A percentile compares a stretch with the other conserved stretches of the same genome.
phyloP scores from a whole-genome alignment of 2,888 invertebrate species.

The Pandemis corylana region DNA sequence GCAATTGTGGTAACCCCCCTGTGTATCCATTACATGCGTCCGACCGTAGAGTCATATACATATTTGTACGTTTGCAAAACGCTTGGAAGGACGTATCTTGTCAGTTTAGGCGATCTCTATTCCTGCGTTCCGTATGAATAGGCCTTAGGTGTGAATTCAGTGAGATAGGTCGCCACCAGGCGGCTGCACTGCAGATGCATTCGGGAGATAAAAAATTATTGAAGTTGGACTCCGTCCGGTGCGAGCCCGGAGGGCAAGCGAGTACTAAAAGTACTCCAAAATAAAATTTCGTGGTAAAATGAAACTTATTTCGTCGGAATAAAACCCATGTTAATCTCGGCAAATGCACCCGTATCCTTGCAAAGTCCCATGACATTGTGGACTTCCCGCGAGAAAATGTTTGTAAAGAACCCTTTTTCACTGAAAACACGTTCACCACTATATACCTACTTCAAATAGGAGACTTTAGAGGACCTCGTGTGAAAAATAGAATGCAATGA shows the following conservation, averaged over 20 bases:
- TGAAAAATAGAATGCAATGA: not conserved
- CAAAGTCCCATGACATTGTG: constrained; percentile 28
- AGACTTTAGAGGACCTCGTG: not conserved
- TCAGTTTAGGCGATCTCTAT: not conserved
- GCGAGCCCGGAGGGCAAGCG: constrained; percentile 35
- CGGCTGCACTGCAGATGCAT: constrained; percentile 62
- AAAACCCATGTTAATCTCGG: not conserved
- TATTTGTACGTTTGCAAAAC: not conserved
- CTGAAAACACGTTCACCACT: constrained; percentile 26
- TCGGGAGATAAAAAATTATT: constrained; percentile 74
- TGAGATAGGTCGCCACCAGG: constrained; percentile 59
- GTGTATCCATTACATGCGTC: not conserved
- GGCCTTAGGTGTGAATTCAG: constrained; percentile 63
- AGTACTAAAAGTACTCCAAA: constrained; percentile 5
- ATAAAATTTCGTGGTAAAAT: not conserved
- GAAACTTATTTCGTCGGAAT: constrained; percentile 5
- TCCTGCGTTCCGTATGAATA: constrained; percentile 56
- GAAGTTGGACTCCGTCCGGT: constrained; percentile 66
- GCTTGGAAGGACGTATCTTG: not conserved
- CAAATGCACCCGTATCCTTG: constrained; percentile 1
- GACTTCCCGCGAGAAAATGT: constrained; percentile 36
- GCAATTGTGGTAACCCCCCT: too few species aligned
- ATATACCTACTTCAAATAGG: not conserved
- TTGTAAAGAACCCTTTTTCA: constrained; percentile 31
- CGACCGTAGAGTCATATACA: too few species aligned